Evolutionary conservation across 2,797 vertebrate genomes (phyloP).

Genomic region (Sarcoramphus papa): DNA sequence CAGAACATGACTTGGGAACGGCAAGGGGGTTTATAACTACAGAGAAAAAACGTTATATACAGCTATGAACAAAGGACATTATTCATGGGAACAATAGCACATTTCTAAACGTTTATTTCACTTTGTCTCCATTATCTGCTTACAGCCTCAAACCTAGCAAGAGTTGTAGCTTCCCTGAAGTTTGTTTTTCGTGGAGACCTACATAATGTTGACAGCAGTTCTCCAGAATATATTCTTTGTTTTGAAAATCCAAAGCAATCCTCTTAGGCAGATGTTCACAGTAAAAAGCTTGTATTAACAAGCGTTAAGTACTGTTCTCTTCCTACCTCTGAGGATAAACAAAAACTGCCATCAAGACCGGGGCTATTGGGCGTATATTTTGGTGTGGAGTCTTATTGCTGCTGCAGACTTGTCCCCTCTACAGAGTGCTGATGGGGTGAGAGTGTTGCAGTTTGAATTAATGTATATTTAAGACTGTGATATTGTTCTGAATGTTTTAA

Average conservation of each 20-base stretch:
- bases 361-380: not conserved
- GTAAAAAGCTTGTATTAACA: conserved; percentile 38
- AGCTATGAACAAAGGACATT: not conserved
- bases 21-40: not conserved
- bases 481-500: not conserved
- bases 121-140: not conserved
- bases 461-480: not conserved
- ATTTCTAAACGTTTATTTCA: not conserved
- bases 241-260: conserved; percentile 62
- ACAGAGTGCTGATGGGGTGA: not conserved
- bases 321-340: not conserved
- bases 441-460: not conserved
- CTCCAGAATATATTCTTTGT: conserved; percentile 31
- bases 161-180: not conserved
- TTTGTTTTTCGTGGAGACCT: not conserved
- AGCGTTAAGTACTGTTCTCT: not conserved
- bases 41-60: not conserved
- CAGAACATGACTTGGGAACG: not conserved
- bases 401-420: not conserved
- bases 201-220: not conserved
- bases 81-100: not conserved
- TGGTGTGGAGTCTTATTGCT: not conserved
- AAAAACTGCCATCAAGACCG: not conserved
- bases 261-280: conserved; percentile 66
- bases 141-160: not conserved